Evolutionary conservation across 1,140 invertebrate species (phyloP).

Genomic region (Lordiphosa collinella): DNA sequence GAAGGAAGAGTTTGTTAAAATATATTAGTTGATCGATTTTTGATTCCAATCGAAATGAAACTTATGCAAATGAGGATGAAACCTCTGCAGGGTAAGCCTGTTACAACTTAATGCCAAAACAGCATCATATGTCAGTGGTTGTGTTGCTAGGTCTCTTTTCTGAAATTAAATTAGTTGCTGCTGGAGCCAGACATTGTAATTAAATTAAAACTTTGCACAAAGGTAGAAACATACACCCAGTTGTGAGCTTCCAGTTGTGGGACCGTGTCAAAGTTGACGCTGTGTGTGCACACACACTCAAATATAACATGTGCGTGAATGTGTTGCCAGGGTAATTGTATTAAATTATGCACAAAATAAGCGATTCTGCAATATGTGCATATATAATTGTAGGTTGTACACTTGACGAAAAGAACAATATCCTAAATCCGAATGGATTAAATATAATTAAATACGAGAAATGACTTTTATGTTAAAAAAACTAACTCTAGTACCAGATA

Average conservation of each 20-base stretch:
- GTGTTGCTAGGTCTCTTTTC: conserved; percentile 16
- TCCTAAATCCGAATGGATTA: too few species aligned
- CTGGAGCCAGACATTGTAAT: conserved; percentile 48
- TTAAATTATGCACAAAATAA: conserved; percentile 28
- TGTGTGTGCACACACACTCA: conserved; percentile 30
- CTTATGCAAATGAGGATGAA: conserved; percentile 53
- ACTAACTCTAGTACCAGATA: too few species aligned
- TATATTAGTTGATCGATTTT: neutral
- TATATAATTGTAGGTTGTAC: neutral
- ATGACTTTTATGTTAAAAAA: too few species aligned
- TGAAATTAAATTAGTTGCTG: conserved; percentile 64
- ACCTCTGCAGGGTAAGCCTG: conserved; percentile 38
- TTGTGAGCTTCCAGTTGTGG: conserved; percentile 27
- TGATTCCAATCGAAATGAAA: conserved; percentile 4
- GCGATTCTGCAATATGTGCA: neutral
- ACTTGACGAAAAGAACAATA: too few species aligned
- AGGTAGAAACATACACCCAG: conserved; percentile 35
- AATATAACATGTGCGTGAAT: conserved; percentile 23
- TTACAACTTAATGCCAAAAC: conserved; percentile 46
- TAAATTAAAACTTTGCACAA: conserved; percentile 60
- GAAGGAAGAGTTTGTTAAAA: conserved; percentile 2
- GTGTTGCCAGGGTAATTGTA: conserved; percentile 56
- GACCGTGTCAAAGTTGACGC: conserved; percentile 58
- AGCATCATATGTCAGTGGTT: conserved; percentile 46
- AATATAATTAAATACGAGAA: too few species aligned